A percentile compares a stretch with the other conserved stretches of the same genome.
phyloP scores from a whole-genome alignment of 2,797 vertebrate genomes.

The Hapalemur alaotrensis region DNA sequence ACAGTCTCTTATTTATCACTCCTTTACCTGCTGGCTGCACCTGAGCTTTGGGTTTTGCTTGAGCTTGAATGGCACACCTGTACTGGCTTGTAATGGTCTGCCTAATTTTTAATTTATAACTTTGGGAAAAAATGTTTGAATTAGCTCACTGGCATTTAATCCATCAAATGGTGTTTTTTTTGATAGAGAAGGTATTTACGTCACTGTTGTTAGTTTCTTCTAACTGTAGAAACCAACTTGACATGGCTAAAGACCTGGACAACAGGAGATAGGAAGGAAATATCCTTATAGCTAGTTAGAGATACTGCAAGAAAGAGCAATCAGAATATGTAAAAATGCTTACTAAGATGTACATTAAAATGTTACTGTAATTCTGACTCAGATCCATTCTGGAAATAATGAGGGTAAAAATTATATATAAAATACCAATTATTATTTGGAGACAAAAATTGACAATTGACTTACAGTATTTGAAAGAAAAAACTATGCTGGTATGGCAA shows the following conservation, averaged over 20 bases:
- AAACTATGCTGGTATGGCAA: neutral
- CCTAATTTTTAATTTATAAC: neutral
- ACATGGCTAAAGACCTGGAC: neutral
- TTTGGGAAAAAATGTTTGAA: neutral
- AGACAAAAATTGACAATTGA: neutral
- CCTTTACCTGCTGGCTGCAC: neutral
- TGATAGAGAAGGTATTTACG: neutral
- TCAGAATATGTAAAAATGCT: neutral
- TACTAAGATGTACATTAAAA: neutral
- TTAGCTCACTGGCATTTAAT: neutral
- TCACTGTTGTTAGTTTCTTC: neutral
- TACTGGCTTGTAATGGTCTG: neutral
- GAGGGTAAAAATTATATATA: neutral
- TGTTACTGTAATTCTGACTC: neutral
- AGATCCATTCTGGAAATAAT: neutral
- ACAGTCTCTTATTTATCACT: neutral
- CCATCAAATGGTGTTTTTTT: neutral
- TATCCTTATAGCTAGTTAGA: neutral
- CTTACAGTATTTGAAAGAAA: neutral
- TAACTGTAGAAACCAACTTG: neutral
- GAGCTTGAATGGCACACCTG: neutral
- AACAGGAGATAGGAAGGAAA: neutral
- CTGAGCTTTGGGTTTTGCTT: neutral
- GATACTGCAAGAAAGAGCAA: neutral
- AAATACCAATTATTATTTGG: neutral